A percentile compares a stretch with the other conserved stretches of the same genome.
Conservation (phyloP, 2,797 vertebrate species). For the Cheirogaleus major region DNA sequence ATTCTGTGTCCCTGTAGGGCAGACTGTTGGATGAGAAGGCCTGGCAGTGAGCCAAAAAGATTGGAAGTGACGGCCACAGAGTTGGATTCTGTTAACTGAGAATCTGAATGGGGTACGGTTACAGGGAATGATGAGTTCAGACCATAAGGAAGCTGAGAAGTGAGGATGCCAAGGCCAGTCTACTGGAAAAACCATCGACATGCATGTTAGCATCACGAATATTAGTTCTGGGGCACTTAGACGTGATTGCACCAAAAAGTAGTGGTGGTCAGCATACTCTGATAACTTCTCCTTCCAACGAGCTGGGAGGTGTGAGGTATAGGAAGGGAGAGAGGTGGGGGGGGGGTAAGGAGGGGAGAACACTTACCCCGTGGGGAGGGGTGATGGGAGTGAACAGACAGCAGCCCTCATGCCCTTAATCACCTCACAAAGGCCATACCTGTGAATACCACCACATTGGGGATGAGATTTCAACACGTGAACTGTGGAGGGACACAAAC, state of each 20-base stretch:
- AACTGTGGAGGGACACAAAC: background rate
- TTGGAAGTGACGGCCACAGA: background rate
- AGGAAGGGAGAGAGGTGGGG: background rate
- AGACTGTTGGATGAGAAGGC: background rate
- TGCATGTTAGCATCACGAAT: background rate
- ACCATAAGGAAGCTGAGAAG: background rate
- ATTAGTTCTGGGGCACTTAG: background rate
- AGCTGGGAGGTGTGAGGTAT: background rate
- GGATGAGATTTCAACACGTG: background rate
- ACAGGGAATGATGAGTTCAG: background rate
- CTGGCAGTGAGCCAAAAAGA: background rate
- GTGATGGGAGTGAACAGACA: background rate
- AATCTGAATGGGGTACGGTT: background rate
- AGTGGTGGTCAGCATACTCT: background rate
- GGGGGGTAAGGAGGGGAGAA: background rate
- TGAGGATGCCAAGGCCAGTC: background rate
- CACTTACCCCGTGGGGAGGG: too few relatives aligned
- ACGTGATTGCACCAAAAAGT: background rate
- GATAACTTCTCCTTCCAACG: background rate
- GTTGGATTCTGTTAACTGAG: background rate
- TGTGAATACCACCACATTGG: too few relatives aligned
- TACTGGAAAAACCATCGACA: background rate
- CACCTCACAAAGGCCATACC: background rate
- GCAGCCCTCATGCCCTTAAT: background rate
- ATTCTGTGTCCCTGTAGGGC: background rate